phyloP scores from a whole-genome alignment of 2,797 vertebrate species.

The Anabacerthia variegaticeps region DNA sequence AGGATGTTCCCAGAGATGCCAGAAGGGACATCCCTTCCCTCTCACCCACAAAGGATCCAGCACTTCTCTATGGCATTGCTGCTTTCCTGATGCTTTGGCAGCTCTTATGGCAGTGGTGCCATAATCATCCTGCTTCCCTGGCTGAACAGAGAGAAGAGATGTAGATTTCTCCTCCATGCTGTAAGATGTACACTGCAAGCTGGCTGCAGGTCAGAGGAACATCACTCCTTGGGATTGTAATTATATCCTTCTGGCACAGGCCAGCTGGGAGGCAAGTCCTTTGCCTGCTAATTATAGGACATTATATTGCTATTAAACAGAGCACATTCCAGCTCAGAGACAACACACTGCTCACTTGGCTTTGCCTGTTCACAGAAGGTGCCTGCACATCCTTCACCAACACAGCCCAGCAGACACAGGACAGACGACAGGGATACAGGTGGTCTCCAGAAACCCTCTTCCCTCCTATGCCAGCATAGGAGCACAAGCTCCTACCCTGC shows the following conservation, averaged over 20 bases:
- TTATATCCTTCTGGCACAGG: slow-evolving; percentile 34
- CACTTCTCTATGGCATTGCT: not conserved
- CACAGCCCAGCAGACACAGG: not conserved
- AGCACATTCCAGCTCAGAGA: not conserved
- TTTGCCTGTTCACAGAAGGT: not conserved
- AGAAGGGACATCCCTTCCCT: not conserved
- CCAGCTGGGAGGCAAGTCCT: slow-evolving; percentile 34
- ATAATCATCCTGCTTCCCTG: not conserved
- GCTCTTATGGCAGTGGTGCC: not conserved
- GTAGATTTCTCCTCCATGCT: not conserved
- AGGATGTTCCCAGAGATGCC: not conserved
- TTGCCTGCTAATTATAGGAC: slow-evolving; percentile 36
- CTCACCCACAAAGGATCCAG: not conserved
- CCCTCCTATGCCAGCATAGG: not conserved
- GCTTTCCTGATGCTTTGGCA: not conserved
- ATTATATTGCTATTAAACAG: not conserved
- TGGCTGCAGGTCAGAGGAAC: slow-evolving; percentile 29
- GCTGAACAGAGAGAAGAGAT: not conserved
- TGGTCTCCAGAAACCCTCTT: not conserved
- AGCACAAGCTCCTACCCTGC: rapidly evolving
- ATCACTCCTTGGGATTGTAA: slow-evolving; percentile 30
- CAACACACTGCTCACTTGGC: not conserved
- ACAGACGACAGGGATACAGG: not conserved
- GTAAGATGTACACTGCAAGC: not conserved
- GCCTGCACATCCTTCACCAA: not conserved